These are phyloP conservation scores for Latheticus oryzae DNA, from an alignment of 2,888 invertebrate genomes.

Conservation along the genomic window DNA sequence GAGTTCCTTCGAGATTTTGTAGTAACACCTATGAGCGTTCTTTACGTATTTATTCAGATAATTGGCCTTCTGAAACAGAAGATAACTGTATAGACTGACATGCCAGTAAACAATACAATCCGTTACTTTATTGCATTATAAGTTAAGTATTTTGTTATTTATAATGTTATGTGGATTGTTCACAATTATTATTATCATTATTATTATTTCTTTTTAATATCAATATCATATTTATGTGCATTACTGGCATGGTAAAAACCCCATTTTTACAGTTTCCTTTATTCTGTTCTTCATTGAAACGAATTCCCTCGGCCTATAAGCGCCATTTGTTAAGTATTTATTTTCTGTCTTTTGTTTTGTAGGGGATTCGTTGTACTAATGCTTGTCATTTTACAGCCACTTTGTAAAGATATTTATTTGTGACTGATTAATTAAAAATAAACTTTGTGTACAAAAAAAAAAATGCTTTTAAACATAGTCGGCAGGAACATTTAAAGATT, in stretches of 20 bases:
- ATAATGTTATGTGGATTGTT: too few species aligned
- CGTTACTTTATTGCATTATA: slow-evolving; percentile 59
- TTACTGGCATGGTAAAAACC: slow-evolving; percentile 46
- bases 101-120: slow-evolving; percentile 55
- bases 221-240: slow-evolving; percentile 35
- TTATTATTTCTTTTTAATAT: slow-evolving; percentile 20
- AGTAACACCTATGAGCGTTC: slow-evolving; percentile 70
- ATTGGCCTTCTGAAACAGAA: slow-evolving; percentile 63
- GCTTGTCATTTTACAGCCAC: slow-evolving; percentile 54
- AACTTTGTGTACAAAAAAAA: slow-evolving; percentile 49
- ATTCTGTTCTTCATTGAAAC: too few species aligned
- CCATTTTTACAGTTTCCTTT: slow-evolving; percentile 46
- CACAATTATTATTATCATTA: slow-evolving; percentile 7
- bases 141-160: slow-evolving; percentile 51
- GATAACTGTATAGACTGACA: slow-evolving; percentile 63
- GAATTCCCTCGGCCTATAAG: slow-evolving; percentile 47
- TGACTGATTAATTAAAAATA: slow-evolving; percentile 61
- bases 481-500: slow-evolving; percentile 70
- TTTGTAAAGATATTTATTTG: slow-evolving; percentile 63
- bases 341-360: too few species aligned
- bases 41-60: slow-evolving; percentile 78
- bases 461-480: slow-evolving; percentile 67
- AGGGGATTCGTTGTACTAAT: slow-evolving; percentile 51
- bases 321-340: slow-evolving; percentile 41
- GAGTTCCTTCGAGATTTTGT: slow-evolving; percentile 60